Conservation (phyloP, 2,888 invertebrate species). For the Sminthurinus aureus region DNA sequence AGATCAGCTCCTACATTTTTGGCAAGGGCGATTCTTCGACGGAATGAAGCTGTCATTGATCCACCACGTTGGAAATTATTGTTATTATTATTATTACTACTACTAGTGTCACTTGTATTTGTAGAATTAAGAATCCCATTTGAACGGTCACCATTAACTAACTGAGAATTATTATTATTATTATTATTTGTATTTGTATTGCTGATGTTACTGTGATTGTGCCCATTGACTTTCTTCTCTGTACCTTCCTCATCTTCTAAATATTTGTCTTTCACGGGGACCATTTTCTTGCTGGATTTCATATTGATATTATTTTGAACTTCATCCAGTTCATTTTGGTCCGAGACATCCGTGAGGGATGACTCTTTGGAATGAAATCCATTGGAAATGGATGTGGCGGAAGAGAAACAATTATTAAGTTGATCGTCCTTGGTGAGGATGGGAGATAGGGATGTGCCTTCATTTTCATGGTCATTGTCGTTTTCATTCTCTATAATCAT, state of each 20-base stretch:
- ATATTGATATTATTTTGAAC: conserved; percentile 1
- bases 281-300: conserved; percentile 44
- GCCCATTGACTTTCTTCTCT: background rate
- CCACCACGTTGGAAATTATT: conserved; percentile 39
- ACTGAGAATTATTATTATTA: background rate
- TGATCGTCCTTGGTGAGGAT: conserved; percentile 26
- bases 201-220: background rate
- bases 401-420: conserved; percentile 34
- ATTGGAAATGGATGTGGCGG: conserved; percentile 52
- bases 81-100: background rate
- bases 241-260: conserved; percentile 19
- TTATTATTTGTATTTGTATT: background rate
- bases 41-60: conserved; percentile 43
- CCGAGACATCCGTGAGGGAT: conserved; percentile 53
- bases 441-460: background rate
- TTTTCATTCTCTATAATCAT: background rate
- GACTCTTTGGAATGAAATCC: conserved; percentile 58
- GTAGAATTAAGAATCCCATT: background rate
- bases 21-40: conserved; percentile 44
- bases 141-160: background rate
- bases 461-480: background rate
- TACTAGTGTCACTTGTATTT: background rate
- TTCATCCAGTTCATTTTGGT: conserved; percentile 44
- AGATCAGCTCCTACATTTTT: conserved; percentile 39
- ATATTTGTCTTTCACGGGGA: conserved; percentile 48